These are phyloP conservation scores for Rhinolophus sinicus DNA, from an alignment of 2,113 vertebrate species.

Conservation along the genomic window DNA sequence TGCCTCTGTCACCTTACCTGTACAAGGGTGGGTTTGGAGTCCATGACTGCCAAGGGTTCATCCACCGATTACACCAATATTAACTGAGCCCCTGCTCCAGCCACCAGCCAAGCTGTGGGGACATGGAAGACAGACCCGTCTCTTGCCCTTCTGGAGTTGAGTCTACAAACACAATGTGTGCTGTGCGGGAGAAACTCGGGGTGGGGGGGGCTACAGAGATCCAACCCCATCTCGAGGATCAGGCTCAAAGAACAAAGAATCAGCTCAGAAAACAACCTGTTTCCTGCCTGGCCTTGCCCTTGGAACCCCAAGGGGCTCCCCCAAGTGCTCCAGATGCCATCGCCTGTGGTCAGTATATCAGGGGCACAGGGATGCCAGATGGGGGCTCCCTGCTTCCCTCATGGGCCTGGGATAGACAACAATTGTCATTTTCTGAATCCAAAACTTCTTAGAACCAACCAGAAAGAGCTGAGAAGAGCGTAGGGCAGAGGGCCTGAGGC, in stretches of 20 bases:
- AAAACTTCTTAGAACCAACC: neutral
- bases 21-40: neutral
- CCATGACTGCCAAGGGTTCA: neutral
- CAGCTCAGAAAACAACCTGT: neutral
- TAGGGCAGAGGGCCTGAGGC: neutral
- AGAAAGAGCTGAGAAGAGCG: neutral
- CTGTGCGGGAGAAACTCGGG: neutral
- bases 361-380: neutral
- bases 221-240: neutral
- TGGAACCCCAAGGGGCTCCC: neutral
- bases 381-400: neutral
- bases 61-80: neutral
- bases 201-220: neutral
- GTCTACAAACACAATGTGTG: accelerated
- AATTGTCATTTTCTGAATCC: neutral
- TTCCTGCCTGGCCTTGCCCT: neutral
- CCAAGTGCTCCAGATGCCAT: neutral
- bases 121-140: neutral
- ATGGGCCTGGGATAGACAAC: neutral
- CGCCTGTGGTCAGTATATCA: neutral
- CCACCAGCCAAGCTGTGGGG: neutral
- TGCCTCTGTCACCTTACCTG: neutral
- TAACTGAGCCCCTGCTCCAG: neutral
- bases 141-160: neutral
- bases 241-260: neutral